Percentiles rank a stretch among this genome's conserved stretches.
Evolutionary conservation across 2,797 vertebrate genomes (phyloP).

Genomic region (Sebastes umbrosus): DNA sequence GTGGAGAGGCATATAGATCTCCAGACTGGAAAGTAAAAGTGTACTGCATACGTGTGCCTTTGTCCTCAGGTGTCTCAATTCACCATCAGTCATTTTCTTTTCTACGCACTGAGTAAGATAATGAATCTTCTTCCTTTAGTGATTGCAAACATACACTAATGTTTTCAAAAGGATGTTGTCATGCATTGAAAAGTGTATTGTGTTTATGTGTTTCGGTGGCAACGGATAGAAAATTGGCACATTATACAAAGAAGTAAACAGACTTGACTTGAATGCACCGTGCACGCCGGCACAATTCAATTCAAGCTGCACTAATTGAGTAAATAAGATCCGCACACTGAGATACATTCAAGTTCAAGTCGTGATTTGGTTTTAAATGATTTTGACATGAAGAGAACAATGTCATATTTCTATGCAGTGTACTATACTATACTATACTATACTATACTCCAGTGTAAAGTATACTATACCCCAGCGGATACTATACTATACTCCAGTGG

Average conservation of each 20-base stretch:
- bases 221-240: not conserved
- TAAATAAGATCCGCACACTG: not conserved
- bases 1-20: slow-evolving; percentile 22
- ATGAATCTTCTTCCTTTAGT: not conserved
- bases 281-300: not conserved
- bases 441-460: too few species aligned
- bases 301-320: slow-evolving; percentile 13
- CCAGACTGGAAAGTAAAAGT: slow-evolving; percentile 4
- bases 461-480: too few species aligned
- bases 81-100: not conserved
- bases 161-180: not conserved
- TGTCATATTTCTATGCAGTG: not conserved
- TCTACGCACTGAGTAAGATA: not conserved
- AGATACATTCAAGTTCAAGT: not conserved
- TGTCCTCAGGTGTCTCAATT: not conserved
- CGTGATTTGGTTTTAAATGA: not conserved
- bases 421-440: too few species aligned
- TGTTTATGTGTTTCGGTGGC: not conserved
- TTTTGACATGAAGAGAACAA: not conserved
- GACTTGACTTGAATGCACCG: not conserved
- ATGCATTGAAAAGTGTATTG: not conserved
- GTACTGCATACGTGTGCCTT: accelerated
- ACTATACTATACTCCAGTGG: too few species aligned
- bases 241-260: slow-evolving; percentile 21
- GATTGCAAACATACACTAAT: not conserved